Evolutionary conservation across 2,888 invertebrate species (phyloP), one percentile per base, ranked within the genome.

Genomic region (Globia sparganii): DNA sequence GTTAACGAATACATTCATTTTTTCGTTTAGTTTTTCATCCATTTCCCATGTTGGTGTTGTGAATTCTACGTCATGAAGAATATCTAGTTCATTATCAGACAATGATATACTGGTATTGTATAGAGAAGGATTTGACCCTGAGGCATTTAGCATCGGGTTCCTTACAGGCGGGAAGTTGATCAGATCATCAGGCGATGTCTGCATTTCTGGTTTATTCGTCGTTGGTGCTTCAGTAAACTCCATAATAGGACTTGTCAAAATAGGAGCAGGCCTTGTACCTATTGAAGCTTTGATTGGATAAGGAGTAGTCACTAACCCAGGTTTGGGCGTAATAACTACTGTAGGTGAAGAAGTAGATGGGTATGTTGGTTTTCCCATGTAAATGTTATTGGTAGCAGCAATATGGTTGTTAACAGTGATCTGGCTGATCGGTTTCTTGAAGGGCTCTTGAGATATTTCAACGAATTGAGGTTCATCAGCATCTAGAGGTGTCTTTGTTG

Each of bases 81-180:
- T 84, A 58, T 97, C 95, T 46, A 97, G 94, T 67, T 97, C 97
- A 67, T 97, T 97, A 2, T 97, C 97, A 8, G 97, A 95, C 84
- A 97, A 94, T 0, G 97, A 94, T n/a, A 97, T 92, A 40, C 96
- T 97, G 8, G 96, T 95, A 67, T 97, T 97, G 70, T 92, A 97
- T 0, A 95, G 86, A 1, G 94, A 95, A 15, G 97, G 93, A 40
- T 97, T 96, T 0, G 97, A 96, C 0, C 97, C 96, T 0, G 98
- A 98, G 87, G 97, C 97, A 82, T 98, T 98, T 0, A 98, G 94
- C 94, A 98, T 98, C 0, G 98, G 98, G 92, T 98, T 98, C 67
- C 98, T 97, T 0, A 98, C 98, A 0, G 98, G 98, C 28, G 98
- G 98, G 95, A 99, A 99, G 88, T 98, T 98, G 56, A 97, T 97